A percentile compares a stretch with the other conserved stretches of the same genome.
These are phyloP conservation scores for Drosophila fuyamai DNA, from an alignment of 1,140 invertebrate species.

Conservation along the genomic window DNA sequence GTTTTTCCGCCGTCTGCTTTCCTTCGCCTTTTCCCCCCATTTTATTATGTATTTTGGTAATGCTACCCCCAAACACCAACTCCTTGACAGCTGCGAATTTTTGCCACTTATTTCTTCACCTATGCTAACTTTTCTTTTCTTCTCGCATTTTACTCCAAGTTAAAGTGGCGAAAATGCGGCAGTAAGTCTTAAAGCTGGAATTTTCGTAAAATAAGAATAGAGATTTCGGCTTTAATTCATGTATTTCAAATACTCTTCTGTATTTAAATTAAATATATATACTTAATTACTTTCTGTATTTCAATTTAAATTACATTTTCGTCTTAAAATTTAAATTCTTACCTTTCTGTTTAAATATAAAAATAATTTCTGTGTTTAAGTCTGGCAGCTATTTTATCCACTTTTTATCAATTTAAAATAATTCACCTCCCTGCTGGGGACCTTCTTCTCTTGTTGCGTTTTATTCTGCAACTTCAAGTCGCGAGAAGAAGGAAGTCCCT, in stretches of 20 bases:
- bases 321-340: too few species aligned
- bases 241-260: too few species aligned
- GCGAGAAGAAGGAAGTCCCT: neutral
- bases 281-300: too few species aligned
- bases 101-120: slow-evolving; percentile 15
- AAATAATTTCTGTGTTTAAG: too few species aligned
- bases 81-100: slow-evolving; percentile 50
- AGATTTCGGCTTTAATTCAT: too few species aligned
- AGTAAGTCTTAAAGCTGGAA: neutral
- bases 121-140: slow-evolving; percentile 32
- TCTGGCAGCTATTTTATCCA: too few species aligned
- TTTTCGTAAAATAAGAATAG: neutral
- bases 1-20: slow-evolving; percentile 53
- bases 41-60: slow-evolving; percentile 76
- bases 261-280: too few species aligned
- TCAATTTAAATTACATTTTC: too few species aligned
- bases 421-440: too few species aligned
- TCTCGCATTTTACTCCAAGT: neutral
- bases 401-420: too few species aligned
- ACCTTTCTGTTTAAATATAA: too few species aligned
- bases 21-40: slow-evolving; percentile 8
- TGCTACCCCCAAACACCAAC: slow-evolving; percentile 42
- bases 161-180: neutral
- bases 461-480: neutral
- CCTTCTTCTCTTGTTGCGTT: neutral